phyloP scores from a whole-genome alignment of 1,140 invertebrate species.

The Lethrus apterus region DNA sequence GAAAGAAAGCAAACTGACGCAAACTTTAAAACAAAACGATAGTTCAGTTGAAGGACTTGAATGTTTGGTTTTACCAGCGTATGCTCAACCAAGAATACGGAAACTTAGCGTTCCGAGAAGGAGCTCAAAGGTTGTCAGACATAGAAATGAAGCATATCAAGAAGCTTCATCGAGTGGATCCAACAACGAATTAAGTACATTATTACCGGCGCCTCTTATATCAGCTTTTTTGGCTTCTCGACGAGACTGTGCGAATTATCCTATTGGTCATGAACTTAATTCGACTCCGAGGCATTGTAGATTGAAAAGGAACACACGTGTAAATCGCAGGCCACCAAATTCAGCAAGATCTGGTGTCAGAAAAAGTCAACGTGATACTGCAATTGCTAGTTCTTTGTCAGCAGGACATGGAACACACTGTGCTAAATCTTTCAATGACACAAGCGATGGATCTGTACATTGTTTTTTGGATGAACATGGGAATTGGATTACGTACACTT shows the following conservation, averaged over 20 bases:
- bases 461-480: conserved; percentile 69
- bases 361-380: conserved; percentile 21
- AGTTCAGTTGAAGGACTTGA: conserved; percentile 37
- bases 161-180: conserved; percentile 50
- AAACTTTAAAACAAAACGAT: conserved; percentile 27
- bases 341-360: neutral
- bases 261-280: conserved; percentile 22
- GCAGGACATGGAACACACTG: conserved; percentile 55
- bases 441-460: conserved; percentile 79
- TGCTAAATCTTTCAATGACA: conserved; percentile 79
- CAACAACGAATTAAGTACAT: conserved; percentile 54
- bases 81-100: conserved; percentile 14
- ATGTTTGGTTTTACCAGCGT: conserved; percentile 24
- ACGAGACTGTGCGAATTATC: conserved; percentile 43
- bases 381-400: conserved; percentile 32
- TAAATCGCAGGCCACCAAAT: conserved; percentile 23
- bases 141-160: conserved; percentile 22
- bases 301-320: conserved; percentile 22
- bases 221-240: conserved; percentile 56
- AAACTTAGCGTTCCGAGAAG: conserved; percentile 19
- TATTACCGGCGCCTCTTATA: conserved; percentile 54
- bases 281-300: conserved; percentile 19
- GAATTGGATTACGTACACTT: conserved; percentile 75
- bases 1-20: conserved; percentile 36
- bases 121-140: conserved; percentile 11